Evolutionary conservation across 2,888 invertebrate genomes (phyloP).

Genomic region (Mimas tiliae): DNA sequence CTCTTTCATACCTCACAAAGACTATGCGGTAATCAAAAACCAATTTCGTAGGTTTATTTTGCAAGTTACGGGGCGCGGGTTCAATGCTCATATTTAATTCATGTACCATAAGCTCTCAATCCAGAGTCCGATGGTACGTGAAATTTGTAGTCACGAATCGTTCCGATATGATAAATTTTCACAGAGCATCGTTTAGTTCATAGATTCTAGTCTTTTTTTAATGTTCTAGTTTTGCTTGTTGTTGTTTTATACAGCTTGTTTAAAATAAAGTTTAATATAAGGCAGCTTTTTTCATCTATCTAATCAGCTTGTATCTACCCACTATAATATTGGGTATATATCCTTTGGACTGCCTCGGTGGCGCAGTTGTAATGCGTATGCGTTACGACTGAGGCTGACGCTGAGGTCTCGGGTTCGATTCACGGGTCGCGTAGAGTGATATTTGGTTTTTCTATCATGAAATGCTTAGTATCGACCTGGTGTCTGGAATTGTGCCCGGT

Average conservation of each 20-base stretch:
- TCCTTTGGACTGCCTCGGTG: too few relatives aligned
- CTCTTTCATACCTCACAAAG: neutral
- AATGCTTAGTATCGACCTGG: too few relatives aligned
- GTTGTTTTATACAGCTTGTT: neutral
- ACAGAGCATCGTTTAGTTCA: neutral
- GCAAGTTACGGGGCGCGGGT: conserved; percentile 20
- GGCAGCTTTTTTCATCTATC: too few relatives aligned
- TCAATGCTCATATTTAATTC: conserved; percentile 35
- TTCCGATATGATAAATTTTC: conserved; percentile 7
- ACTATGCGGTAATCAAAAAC: neutral
- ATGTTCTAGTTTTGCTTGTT: neutral
- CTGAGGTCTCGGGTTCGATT: too few relatives aligned
- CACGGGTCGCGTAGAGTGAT: too few relatives aligned
- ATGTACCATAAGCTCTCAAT: conserved; percentile 25
- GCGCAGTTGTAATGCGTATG: too few relatives aligned
- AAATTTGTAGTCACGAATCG: conserved; percentile 46
- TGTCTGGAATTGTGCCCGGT: too few relatives aligned
- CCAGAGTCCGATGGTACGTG: conserved; percentile 29
- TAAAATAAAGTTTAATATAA: too few relatives aligned
- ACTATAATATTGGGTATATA: too few relatives aligned
- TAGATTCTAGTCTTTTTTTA: neutral
- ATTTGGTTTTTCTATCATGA: too few relatives aligned
- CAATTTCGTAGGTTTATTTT: conserved; percentile 9
- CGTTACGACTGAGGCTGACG: too few relatives aligned
- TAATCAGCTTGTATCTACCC: too few relatives aligned